Evolutionary conservation across 1,140 invertebrate genomes (phyloP).

Genomic region (Laupala kohalensis): DNA sequence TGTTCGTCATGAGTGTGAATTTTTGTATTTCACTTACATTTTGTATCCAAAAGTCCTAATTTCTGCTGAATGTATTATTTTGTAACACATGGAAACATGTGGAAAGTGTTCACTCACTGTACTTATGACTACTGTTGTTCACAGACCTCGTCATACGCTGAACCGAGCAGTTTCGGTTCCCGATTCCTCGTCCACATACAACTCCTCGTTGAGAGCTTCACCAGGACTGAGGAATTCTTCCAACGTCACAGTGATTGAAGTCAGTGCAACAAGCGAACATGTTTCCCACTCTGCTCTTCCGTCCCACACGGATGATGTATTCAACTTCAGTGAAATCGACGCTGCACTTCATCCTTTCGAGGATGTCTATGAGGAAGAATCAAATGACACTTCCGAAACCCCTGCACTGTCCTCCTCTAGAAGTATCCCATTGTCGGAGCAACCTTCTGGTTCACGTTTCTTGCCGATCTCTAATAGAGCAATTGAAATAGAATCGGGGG

Average conservation of each 20-base stretch:
- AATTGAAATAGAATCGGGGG: too few species aligned
- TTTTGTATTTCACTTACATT: too few species aligned
- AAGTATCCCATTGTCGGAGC: too few species aligned
- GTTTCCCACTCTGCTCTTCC: not conserved
- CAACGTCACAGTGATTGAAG: slow-evolving; percentile 22
- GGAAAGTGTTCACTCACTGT: too few species aligned
- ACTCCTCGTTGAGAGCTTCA: not conserved
- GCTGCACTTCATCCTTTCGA: not conserved
- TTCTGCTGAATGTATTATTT: too few species aligned
- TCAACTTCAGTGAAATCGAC: slow-evolving; percentile 16
- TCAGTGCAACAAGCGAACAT: slow-evolving; percentile 7
- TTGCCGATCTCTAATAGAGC: too few species aligned
- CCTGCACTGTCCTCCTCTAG: slow-evolving; percentile 16
- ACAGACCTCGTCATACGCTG: slow-evolving; percentile 5
- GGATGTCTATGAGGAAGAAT: slow-evolving; percentile 4
- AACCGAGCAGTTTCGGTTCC: slow-evolving; percentile 13
- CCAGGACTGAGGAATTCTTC: not conserved
- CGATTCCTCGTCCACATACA: slow-evolving; percentile 5
- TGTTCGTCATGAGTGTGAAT: too few species aligned
- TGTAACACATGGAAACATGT: too few species aligned
- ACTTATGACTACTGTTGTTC: too few species aligned
- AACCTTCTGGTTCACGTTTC: too few species aligned
- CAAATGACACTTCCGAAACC: slow-evolving; percentile 14
- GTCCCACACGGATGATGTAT: slow-evolving; percentile 6
- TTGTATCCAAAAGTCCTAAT: too few species aligned